Evolutionary conservation across 2,113 vertebrate species (phyloP).

Genomic region (Callithrix jacchus): DNA sequence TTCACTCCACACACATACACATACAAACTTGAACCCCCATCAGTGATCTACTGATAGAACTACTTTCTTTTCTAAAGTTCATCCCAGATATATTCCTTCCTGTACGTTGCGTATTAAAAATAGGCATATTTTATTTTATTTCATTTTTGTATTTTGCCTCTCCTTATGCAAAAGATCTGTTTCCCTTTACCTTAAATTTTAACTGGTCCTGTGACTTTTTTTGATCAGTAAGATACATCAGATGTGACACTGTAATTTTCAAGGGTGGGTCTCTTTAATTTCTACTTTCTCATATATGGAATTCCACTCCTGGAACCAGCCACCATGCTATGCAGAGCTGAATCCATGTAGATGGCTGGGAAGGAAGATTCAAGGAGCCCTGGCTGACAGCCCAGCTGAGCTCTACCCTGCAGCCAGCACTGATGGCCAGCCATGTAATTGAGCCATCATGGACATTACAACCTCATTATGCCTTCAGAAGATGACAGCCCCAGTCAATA

Average conservation of each 20-base stretch:
- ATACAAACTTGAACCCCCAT: not conserved
- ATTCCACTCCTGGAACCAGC: not conserved
- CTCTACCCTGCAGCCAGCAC: not conserved
- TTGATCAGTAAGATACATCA: not conserved
- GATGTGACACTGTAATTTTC: not conserved
- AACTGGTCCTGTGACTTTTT: not conserved
- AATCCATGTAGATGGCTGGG: not conserved
- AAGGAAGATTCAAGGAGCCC: not conserved
- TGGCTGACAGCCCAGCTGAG: not conserved
- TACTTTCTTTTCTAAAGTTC: not conserved
- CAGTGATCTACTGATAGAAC: not conserved
- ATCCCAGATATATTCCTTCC: not conserved
- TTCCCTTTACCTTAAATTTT: not conserved
- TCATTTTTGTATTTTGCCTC: not conserved
- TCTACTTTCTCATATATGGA: not conserved
- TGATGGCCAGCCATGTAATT: not conserved
- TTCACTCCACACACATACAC: not conserved
- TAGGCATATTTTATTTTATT: not conserved
- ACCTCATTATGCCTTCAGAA: not conserved
- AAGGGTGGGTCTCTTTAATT: not conserved
- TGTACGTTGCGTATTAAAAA: not conserved
- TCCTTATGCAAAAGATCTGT: not conserved
- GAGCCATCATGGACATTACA: not conserved
- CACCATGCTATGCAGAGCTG: not conserved
- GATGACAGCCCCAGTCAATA: not conserved